Base-by-base conservation (phyloP, 2,888 invertebrate genomes). In the Xylocampa areola region DNA sequence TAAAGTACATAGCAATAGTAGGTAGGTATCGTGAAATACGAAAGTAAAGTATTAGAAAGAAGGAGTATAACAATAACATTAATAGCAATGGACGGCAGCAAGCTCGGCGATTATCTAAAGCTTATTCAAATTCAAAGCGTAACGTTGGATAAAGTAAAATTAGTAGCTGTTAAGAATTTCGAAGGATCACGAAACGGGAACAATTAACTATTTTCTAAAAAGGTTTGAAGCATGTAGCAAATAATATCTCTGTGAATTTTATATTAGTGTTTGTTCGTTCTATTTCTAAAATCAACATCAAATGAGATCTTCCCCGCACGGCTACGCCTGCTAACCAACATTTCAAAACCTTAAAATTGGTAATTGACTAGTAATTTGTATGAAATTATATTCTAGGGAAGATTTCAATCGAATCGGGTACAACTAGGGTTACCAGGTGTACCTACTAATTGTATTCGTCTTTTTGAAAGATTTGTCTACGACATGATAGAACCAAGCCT, bases 31-130 rank as follows among this genome's bases (percentile, higher is more conserved):
- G 59, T 58, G 49, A 66, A 64, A 66, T 69, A 61, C 32, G 48
- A 60, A 72, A 69, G 49, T 69, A 68, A 69, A 68, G 68, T 67
- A 61, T 59, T 55, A 47, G 51, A 71, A 70, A 63, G 70, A 53
- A 72, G 68, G 59, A 54, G 29, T 63, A 57, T 77, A 76, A 80
- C 65, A 78, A 70, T 79, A 67, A 69, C 59, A 62, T 60, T 60
- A 65, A 71, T 77, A 81, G 81, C 81, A 84, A 82, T 91, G 92
- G 92, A 92, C 92, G 92, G 92, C 80, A 84, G 88, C 83, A 89
- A 89, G 89, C 90, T 88, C 83, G 70, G 84, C 81, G 66, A 77
- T 80, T 74, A 65, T 68, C 54, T 67, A 75, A 75, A 77, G 73
- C 75, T 72, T 75, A 61, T 67, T 70, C 41, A 71, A 63, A 71